Evolutionary conservation across 2,113 vertebrate genomes (phyloP).

Genomic region (Pagrus major): DNA sequence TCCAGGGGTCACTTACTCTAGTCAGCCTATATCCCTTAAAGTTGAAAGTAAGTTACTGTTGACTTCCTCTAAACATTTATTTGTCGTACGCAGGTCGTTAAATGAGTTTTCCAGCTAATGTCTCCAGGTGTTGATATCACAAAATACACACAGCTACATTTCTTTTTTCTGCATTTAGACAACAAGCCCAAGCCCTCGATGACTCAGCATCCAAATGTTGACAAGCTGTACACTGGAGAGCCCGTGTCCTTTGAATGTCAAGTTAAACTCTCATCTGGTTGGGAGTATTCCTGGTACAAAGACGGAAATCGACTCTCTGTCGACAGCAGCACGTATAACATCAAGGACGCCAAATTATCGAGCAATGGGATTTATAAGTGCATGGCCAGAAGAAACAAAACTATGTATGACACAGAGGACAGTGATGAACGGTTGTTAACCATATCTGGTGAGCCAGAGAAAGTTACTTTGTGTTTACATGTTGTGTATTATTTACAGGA

Average conservation of each 20-base stretch:
- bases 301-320: accelerated
- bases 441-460: conserved; percentile 47
- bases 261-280: conserved; percentile 19
- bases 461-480: neutral
- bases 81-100: neutral
- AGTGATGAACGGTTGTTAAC: neutral
- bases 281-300: conserved; percentile 59
- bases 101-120: neutral
- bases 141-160: accelerated
- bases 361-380: conserved; percentile 22
- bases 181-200: conserved; percentile 35
- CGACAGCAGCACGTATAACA: accelerated
- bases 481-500: neutral
- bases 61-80: neutral
- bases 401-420: neutral
- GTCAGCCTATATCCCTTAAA: accelerated
- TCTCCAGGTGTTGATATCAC: neutral
- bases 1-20: accelerated
- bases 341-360: accelerated
- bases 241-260: conserved; percentile 31
- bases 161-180: conserved; percentile 3
- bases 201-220: conserved; percentile 11
- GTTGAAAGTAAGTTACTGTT: neutral
- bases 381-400: conserved; percentile 30
- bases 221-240: conserved; percentile 53